Evolutionary conservation across 2,113 vertebrate genomes (phyloP), one percentile per base, ranked within the genome.

Genomic region (Phycodurus eques): DNA sequence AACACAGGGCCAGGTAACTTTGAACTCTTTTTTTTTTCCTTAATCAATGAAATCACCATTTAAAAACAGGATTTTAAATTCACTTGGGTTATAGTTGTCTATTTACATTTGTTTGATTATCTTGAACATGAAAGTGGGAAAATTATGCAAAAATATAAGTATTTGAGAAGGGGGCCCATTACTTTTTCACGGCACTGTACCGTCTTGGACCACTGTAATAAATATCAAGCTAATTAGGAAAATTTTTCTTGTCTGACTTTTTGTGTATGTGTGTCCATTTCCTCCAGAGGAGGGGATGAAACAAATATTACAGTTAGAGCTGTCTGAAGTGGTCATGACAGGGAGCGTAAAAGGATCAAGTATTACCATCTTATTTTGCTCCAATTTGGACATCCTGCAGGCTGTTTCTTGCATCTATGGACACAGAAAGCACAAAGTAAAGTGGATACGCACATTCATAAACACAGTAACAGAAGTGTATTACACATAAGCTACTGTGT

Each of bases 341-440:
- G 91, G 91, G 73, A 68, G 71, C 35, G 81, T 90, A 72, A 92
- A 94, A 89, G 97, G 98, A 75, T 87, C 86, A 7, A 92, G 80
- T 72, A 82, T 99, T 69, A 79, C 71, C 57, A 89, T 99, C 8
- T 92, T 85, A 84, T 99, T 99, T 90, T 95, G 95, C 90, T 89
- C 91, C 71, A 88, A 93, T 1, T 88, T 98, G 85, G 94, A 98
- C 85, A 93, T 99, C 72, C 81, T 84, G 74, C 90, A 89, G 65
- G 91, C 89, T 64, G 82, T 74, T 63, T 57, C 77, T 71, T 93
- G 85, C 46, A 83, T 98, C 74, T 98, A 92, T 83, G 94, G 94
- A 68, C 76, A 80, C 63, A 78, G 42, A 79, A 97, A 98, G 88
- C 88, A 85, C 74, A 93, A 89, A 92, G 98, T 98, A 93, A 22